These are phyloP conservation scores for Sebastes trivittatus DNA, from an alignment of 2,797 vertebrate genomes.

Conservation along the genomic window DNA sequence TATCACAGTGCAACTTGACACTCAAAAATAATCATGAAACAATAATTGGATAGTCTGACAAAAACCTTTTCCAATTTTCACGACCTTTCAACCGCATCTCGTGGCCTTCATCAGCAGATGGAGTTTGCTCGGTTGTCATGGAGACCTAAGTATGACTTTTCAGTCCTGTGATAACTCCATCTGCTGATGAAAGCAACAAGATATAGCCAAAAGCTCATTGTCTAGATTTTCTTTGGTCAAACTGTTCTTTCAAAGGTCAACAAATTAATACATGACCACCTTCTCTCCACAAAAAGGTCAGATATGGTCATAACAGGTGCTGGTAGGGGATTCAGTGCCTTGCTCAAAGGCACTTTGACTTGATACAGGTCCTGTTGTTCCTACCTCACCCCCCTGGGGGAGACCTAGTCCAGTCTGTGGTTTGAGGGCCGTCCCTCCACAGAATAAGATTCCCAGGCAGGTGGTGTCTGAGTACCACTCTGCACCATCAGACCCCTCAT, in stretches of 20 bases:
- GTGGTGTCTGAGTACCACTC: constrained; percentile 15
- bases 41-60: not conserved
- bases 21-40: not conserved
- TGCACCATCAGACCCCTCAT: not conserved
- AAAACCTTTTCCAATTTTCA: not conserved
- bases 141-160: not conserved
- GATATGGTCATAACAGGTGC: not conserved
- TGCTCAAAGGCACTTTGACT: not conserved
- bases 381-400: constrained; percentile 57
- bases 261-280: not conserved
- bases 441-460: constrained; percentile 5
- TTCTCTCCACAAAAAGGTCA: not conserved
- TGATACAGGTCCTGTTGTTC: not conserved
- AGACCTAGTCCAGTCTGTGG: constrained; percentile 28
- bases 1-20: not conserved
- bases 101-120: not conserved
- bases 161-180: not conserved
- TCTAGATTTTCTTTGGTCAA: not conserved
- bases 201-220: not conserved
- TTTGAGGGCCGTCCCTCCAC: not conserved
- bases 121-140: not conserved
- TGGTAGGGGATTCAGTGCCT: not conserved
- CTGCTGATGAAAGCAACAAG: not conserved
- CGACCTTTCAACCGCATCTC: not conserved
- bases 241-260: not conserved